Base-by-base conservation (phyloP, 1,140 invertebrate genomes). In the Tetragonula clypearis region DNA sequence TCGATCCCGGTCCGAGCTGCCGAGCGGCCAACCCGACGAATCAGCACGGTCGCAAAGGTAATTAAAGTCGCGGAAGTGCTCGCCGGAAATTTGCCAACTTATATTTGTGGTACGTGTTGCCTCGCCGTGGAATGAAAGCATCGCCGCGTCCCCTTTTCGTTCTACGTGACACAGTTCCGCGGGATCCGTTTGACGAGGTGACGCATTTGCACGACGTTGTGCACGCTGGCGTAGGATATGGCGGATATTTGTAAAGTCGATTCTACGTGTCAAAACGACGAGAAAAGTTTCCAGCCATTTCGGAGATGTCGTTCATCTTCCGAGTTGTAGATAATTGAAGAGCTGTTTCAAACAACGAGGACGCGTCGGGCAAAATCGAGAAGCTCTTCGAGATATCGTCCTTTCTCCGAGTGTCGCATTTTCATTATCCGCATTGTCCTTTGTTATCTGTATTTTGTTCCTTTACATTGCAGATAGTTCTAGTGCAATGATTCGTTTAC, bases 21-120 rank as follows among this genome's bases (percentile, higher is more conserved):
- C 41, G 41, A 8, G 6, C 0, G 41, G 8, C 41, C 30, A 15
- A 15, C 72, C 60, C 55, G 30, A 76, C 49, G 21, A 53, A 79
- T 65, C n/a, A 41, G 14, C 69, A 71, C 21, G 69, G 41, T 23
- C 69, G 35, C 26, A 53, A 17, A 30, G 49, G 74, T 79, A 82
- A 53, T 69, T 82, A 82, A 82, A 86, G 73, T 65, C 65, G 60
- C 30, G 58, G 4, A 69, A 73, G 30, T 55, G 74, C 66, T 58
- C 49, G 56, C 41, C 58, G 56, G 49, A 68, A 74, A 82, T 88
- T 89, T 69, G 79, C 79, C 41, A 79, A 86, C 79, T 82, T 79
- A 73, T 84, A 79, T 85, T 82, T 79, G 71, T 15, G 21, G 56
- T 74, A 81, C 66, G 73, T 78, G 6, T 12, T 19, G 62, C 49